Percentiles rank a stretch among this genome's conserved stretches.
Evolutionary conservation across 1,140 invertebrate genomes (phyloP).

Genomic region (Lepidurus packardi): DNA sequence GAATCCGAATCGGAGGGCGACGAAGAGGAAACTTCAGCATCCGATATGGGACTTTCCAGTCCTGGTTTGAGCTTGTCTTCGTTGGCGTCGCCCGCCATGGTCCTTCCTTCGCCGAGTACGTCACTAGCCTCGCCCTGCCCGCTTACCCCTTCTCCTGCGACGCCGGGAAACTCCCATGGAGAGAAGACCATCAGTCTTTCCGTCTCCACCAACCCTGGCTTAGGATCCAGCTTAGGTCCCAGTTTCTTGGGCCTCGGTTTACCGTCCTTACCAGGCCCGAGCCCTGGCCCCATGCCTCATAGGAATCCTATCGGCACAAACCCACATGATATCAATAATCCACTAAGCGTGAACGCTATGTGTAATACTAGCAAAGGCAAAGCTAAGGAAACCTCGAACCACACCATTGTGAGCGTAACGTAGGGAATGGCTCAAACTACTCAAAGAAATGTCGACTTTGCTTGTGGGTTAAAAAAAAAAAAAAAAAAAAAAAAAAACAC

Average conservation of each 20-base stretch:
- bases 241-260: constrained; percentile 37
- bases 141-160: constrained; percentile 40
- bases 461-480: too few species aligned
- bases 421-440: constrained; percentile 33
- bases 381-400: constrained; percentile 37
- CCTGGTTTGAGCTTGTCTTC: constrained; percentile 64
- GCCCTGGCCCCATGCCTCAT: constrained; percentile 47
- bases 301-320: constrained; percentile 80
- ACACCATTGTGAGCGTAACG: constrained; percentile 40
- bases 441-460: background rate
- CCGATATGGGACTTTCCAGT: constrained; percentile 40
- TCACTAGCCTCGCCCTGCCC: constrained; percentile 41
- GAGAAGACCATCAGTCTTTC: constrained; percentile 38
- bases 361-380: constrained; percentile 38
- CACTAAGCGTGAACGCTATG: constrained; percentile 67
- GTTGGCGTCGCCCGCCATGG: constrained; percentile 60
- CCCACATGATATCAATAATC: constrained; percentile 84
- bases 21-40: constrained; percentile 35
- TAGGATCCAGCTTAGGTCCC: constrained; percentile 37
- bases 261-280: constrained; percentile 40
- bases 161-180: constrained; percentile 40
- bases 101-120: constrained; percentile 54
- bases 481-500: too few species aligned
- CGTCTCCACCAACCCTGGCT: constrained; percentile 37
- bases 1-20: constrained; percentile 39